These are phyloP conservation scores for Stomorhina lunata DNA, from an alignment of 2,888 invertebrate genomes.

Conservation along the genomic window DNA sequence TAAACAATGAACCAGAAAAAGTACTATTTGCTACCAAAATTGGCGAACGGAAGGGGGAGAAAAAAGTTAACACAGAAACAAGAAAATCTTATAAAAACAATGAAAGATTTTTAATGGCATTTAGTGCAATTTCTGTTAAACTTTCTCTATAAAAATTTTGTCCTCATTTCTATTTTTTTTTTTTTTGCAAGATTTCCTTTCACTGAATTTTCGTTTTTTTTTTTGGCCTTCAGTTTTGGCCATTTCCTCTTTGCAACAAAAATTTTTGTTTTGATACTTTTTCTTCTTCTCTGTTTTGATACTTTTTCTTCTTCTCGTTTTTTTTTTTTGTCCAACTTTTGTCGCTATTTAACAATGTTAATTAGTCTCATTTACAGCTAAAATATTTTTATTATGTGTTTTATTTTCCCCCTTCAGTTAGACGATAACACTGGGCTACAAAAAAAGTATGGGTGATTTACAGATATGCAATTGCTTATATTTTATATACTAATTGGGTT, in stretches of 20 bases:
- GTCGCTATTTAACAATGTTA: slow-evolving; percentile 59
- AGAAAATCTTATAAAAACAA: slow-evolving; percentile 42
- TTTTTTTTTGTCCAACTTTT: slow-evolving; percentile 11
- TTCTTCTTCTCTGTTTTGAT: slow-evolving; percentile 11
- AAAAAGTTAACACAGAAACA: slow-evolving; percentile 18
- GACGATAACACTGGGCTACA: too few relatives aligned
- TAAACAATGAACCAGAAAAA: slow-evolving; percentile 4
- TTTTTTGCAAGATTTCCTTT: too few relatives aligned
- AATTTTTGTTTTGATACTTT: neutral
- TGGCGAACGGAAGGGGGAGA: neutral
- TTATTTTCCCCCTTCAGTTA: neutral
- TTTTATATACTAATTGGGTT: too few relatives aligned
- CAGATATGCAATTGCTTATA: too few relatives aligned
- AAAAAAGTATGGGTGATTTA: too few relatives aligned
- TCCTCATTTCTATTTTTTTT: neutral
- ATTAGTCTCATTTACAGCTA: slow-evolving; percentile 65
- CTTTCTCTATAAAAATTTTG: slow-evolving; percentile 32
- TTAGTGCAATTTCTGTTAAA: slow-evolving; percentile 45
- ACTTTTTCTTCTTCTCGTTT: neutral
- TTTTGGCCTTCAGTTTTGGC: slow-evolving; percentile 26
- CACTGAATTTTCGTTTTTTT: neutral
- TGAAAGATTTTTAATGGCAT: slow-evolving; percentile 60
- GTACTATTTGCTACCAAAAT: neutral
- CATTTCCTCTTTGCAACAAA: slow-evolving; percentile 7
- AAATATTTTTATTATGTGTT: slow-evolving; percentile 49